A percentile compares a stretch with the other conserved stretches of the same genome.
Conservation (phyloP, 1,140 invertebrate species). For the Panagrolaimus sp. region DNA sequence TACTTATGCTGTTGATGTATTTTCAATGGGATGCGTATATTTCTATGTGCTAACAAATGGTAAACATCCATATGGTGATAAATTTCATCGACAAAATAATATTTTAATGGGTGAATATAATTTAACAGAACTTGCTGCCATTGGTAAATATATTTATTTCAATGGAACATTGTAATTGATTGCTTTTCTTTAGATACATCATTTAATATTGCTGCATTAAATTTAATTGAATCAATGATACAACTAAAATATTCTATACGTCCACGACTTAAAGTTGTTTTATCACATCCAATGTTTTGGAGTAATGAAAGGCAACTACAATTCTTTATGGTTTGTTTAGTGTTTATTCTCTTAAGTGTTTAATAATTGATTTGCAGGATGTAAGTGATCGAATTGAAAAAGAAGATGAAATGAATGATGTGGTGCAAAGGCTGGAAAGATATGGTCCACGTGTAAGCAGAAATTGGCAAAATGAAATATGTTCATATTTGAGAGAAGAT, state of each 20-base stretch:
- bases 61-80: slow-evolving; percentile 89
- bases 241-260: slow-evolving; percentile 67
- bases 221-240: slow-evolving; percentile 81
- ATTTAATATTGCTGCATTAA: slow-evolving; percentile 63
- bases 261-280: slow-evolving; percentile 72
- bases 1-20: slow-evolving; percentile 78
- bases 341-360: slow-evolving; percentile 16
- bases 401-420: slow-evolving; percentile 65
- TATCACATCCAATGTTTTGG: slow-evolving; percentile 91
- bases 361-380: slow-evolving; percentile 66
- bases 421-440: slow-evolving; percentile 69
- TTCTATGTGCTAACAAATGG: slow-evolving; percentile 88
- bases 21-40: slow-evolving; percentile 92
- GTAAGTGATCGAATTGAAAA: slow-evolving; percentile 93
- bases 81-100: slow-evolving; percentile 78
- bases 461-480: slow-evolving; percentile 79
- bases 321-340: slow-evolving; percentile 71
- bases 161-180: too few species aligned
- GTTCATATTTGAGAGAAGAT: slow-evolving; percentile 73
- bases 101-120: slow-evolving; percentile 71
- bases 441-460: slow-evolving; percentile 66
- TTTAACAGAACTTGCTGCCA: slow-evolving; percentile 50
- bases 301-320: slow-evolving; percentile 71
- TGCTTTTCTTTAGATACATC: neutral
- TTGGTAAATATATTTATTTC: too few species aligned